These are phyloP conservation scores for Heliconius ethilla DNA, from an alignment of 2,888 invertebrate species.

Conservation along the genomic window DNA sequence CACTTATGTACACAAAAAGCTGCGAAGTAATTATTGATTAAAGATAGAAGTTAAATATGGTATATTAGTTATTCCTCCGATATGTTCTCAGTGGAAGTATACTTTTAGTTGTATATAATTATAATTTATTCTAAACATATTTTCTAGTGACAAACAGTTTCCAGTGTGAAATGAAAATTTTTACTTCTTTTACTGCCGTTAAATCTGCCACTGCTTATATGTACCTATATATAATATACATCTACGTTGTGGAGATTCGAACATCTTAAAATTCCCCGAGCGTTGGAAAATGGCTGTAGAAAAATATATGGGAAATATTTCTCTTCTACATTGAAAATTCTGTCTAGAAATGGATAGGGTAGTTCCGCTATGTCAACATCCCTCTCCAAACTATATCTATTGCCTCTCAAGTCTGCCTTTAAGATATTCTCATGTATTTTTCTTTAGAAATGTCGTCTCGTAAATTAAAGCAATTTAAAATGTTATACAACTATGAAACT, in stretches of 20 bases:
- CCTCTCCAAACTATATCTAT: slow-evolving; percentile 28
- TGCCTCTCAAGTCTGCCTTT: slow-evolving; percentile 21
- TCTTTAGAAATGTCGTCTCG: slow-evolving; percentile 24
- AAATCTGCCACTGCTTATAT: neutral
- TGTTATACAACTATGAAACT: slow-evolving; percentile 17
- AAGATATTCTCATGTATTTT: slow-evolving; percentile 28
- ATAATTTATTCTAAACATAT: neutral
- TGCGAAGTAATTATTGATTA: neutral
- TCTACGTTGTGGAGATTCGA: slow-evolving; percentile 9
- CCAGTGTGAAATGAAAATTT: neutral
- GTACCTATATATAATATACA: neutral
- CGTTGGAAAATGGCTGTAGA: slow-evolving; percentile 25
- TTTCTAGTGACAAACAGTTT: neutral
- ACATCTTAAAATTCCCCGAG: slow-evolving; percentile 20
- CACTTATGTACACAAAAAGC: neutral
- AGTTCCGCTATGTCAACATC: slow-evolving; percentile 25
- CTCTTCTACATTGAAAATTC: slow-evolving; percentile 27
- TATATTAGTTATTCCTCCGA: neutral
- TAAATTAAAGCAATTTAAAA: slow-evolving; percentile 15
- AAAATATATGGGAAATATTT: slow-evolving; percentile 28
- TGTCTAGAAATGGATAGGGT: slow-evolving; percentile 26
- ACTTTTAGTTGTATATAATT: neutral
- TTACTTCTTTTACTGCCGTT: neutral
- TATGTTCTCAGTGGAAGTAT: neutral
- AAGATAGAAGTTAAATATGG: neutral